phyloP scores from a whole-genome alignment of 2,888 invertebrate genomes.

The Panzeria rudis region DNA sequence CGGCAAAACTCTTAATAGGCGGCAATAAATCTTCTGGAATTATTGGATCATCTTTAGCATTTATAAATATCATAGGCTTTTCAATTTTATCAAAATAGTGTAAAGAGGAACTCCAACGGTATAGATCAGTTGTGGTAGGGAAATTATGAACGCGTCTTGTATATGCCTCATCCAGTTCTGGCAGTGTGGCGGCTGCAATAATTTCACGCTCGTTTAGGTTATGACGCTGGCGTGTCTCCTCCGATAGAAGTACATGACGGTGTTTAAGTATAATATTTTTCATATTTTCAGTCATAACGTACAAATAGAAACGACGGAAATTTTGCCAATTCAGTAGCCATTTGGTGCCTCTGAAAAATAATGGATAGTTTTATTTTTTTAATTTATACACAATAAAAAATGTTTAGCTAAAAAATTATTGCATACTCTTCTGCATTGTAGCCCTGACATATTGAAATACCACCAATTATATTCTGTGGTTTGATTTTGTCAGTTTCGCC shows the following conservation, averaged over 20 bases:
- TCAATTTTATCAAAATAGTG: slow-evolving; percentile 91
- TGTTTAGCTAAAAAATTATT: slow-evolving; percentile 74
- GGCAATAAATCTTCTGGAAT: slow-evolving; percentile 91
- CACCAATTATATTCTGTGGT: slow-evolving; percentile 91
- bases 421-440: slow-evolving; percentile 96
- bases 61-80: slow-evolving; percentile 95
- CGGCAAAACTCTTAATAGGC: slow-evolving; percentile 89
- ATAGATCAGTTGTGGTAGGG: slow-evolving; percentile 90
- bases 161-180: slow-evolving; percentile 95
- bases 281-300: slow-evolving; percentile 96
- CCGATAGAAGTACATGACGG: slow-evolving; percentile 89
- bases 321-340: slow-evolving; percentile 94
- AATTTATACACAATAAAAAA: slow-evolving; percentile 13
- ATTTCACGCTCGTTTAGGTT: slow-evolving; percentile 92
- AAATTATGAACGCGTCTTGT: slow-evolving; percentile 92
- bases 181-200: slow-evolving; percentile 93
- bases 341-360: slow-evolving; percentile 89
- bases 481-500: slow-evolving; percentile 89
- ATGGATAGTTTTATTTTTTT: not conserved
- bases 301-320: slow-evolving; percentile 94
- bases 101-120: slow-evolving; percentile 93
- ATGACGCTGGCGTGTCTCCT: slow-evolving; percentile 88
- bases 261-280: slow-evolving; percentile 94
- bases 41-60: slow-evolving; percentile 95
- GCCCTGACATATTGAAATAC: slow-evolving; percentile 96